These are phyloP conservation scores for Meteorus sp. DNA, from an alignment of 1,140 invertebrate genomes.

Conservation along the genomic window DNA sequence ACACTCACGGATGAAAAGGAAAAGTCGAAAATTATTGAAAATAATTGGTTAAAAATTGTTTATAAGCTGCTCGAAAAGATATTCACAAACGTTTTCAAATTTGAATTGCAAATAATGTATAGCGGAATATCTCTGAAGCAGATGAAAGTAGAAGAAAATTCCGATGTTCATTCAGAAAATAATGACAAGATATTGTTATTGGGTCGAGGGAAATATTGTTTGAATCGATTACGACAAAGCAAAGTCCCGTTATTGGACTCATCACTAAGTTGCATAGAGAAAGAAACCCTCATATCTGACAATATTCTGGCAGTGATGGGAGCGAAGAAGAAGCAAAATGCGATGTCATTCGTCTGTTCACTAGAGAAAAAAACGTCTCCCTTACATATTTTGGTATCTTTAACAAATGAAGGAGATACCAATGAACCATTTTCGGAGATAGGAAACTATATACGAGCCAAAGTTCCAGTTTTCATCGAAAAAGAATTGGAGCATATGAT, in stretches of 20 bases:
- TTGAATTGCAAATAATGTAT: conserved; percentile 34
- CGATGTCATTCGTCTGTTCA: no score
- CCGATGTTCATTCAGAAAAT: conserved; percentile 44
- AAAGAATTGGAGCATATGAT: no score
- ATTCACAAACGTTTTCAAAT: conserved; percentile 42
- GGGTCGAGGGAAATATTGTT: conserved; percentile 37
- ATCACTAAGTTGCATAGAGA: conserved; percentile 34
- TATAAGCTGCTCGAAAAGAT: conserved; percentile 38
- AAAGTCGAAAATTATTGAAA: conserved; percentile 21
- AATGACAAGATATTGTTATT: conserved; percentile 32
- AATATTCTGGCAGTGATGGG: conserved; percentile 26
- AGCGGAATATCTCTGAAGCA: conserved; percentile 38
- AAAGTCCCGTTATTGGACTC: conserved; percentile 23
- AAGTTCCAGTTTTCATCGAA: no score
- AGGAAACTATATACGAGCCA: no score
- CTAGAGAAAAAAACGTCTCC: no score
- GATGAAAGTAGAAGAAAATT: conserved; percentile 39
- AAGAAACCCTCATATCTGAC: conserved; percentile 42
- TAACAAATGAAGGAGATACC: no score
- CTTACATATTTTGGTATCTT: no score
- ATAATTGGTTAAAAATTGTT: conserved; percentile 36
- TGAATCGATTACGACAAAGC: conserved; percentile 39
- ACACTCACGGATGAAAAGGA: conserved; percentile 21
- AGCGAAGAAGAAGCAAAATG: conserved; percentile 10
- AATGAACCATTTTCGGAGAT: no score